Percentiles rank a stretch among this genome's conserved stretches.
These are phyloP conservation scores for Latrodectus hesperus DNA, from an alignment of 2,888 invertebrate species.

Conservation along the genomic window DNA sequence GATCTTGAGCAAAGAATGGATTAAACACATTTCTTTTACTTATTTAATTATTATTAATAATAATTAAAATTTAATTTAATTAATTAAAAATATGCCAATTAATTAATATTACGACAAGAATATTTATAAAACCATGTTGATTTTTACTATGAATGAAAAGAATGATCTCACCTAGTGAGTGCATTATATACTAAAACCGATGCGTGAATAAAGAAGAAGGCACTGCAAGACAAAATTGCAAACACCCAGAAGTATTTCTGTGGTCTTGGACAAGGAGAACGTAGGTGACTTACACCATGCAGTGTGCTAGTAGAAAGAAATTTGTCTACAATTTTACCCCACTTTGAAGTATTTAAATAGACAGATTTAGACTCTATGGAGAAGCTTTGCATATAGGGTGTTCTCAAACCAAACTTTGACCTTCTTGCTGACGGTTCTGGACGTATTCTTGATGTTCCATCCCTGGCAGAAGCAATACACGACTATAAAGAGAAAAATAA, in stretches of 20 bases:
- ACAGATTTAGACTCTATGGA: conserved; percentile 17
- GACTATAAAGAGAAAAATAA: conserved; percentile 24
- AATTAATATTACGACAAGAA: no score
- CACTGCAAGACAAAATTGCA: conserved; percentile 50
- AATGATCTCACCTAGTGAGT: conserved; percentile 31
- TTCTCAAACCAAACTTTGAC: conserved; percentile 4
- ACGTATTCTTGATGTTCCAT: conserved; percentile 1
- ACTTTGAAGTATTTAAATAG: conserved; percentile 5
- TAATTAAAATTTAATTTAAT: no score
- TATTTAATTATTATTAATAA: no score
- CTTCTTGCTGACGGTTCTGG: background rate
- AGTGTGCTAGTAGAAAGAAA: conserved; percentile 52
- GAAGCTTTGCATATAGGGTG: conserved; percentile 29
- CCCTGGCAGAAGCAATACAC: conserved; percentile 29
- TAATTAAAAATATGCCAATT: no score
- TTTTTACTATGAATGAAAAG: background rate
- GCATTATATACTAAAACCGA: conserved; percentile 55
- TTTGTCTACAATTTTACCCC: conserved; percentile 42
- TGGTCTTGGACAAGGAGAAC: conserved; percentile 37
- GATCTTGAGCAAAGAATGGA: no score
- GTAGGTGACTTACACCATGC: conserved; percentile 48
- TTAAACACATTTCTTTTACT: no score
- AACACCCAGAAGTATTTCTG: conserved; percentile 55
- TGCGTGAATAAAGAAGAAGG: conserved; percentile 53
- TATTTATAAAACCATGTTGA: no score